phyloP scores from a whole-genome alignment of 1,140 invertebrate genomes.

The Pomacea maculata region DNA sequence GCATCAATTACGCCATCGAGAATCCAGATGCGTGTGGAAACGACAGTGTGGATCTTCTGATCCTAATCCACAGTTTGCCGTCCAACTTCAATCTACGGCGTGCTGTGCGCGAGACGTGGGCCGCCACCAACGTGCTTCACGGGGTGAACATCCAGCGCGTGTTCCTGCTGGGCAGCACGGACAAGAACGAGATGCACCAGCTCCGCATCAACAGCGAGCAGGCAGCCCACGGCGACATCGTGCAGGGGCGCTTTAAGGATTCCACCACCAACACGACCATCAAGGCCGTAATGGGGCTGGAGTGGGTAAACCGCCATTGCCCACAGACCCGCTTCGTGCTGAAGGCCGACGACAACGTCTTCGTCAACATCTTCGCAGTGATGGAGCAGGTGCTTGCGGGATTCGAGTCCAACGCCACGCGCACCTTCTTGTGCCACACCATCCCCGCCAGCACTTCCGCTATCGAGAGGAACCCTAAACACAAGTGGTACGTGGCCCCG shows the following conservation, averaged over 20 bases:
- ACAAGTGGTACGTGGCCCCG: slow-evolving; percentile 63
- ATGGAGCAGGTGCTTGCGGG: slow-evolving; percentile 41
- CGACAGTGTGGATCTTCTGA: slow-evolving; percentile 38
- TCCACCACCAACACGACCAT: slow-evolving; percentile 49
- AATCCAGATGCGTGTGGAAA: slow-evolving; percentile 23
- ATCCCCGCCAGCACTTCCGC: slow-evolving; percentile 27
- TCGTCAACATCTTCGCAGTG: slow-evolving; percentile 70
- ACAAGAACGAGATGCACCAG: slow-evolving; percentile 43
- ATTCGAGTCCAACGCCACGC: slow-evolving; percentile 11
- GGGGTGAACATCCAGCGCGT: slow-evolving; percentile 57
- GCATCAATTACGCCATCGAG: slow-evolving; percentile 20
- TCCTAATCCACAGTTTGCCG: slow-evolving; percentile 39
- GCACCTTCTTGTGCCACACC: slow-evolving; percentile 38
- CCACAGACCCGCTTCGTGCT: slow-evolving; percentile 75
- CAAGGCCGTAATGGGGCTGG: slow-evolving; percentile 81
- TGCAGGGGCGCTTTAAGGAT: slow-evolving; percentile 55
- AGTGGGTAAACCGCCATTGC: slow-evolving; percentile 79
- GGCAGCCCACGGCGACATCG: slow-evolving; percentile 53
- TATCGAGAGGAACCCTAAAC: slow-evolving; percentile 51
- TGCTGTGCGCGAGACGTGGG: slow-evolving; percentile 61
- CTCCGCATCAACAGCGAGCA: slow-evolving; percentile 42
- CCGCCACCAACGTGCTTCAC: slow-evolving; percentile 33
- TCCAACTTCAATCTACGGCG: slow-evolving; percentile 39
- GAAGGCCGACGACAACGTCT: slow-evolving; percentile 91
- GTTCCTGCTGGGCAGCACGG: slow-evolving; percentile 76